These are phyloP conservation scores for Hystrix cristata DNA, from an alignment of 2,113 vertebrate genomes.

Conservation along the genomic window DNA sequence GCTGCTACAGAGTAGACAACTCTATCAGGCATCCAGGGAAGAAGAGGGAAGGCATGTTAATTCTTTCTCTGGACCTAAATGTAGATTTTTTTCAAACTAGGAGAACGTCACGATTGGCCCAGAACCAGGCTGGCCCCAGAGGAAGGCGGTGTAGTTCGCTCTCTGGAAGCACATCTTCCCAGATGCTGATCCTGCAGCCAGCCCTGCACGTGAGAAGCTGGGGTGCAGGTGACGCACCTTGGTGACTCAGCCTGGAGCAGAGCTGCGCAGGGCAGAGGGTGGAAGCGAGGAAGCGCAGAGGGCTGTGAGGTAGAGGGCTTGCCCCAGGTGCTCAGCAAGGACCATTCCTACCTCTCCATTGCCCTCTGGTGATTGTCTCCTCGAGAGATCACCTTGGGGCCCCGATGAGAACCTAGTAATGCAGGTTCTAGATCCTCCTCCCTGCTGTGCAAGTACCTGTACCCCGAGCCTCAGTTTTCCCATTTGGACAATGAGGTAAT, in stretches of 20 bases:
- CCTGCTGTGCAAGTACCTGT: neutral
- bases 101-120: neutral
- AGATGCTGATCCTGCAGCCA: neutral
- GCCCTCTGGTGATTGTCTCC: neutral
- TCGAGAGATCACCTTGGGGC: neutral
- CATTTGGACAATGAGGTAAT: neutral
- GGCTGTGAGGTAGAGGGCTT: neutral
- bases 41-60: neutral
- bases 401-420: neutral
- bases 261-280: neutral
- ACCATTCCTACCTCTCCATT: neutral
- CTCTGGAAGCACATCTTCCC: neutral
- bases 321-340: neutral
- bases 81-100: neutral
- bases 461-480: neutral
- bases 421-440: neutral
- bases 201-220: neutral
- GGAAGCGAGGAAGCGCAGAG: neutral
- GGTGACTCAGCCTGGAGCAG: neutral
- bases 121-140: neutral
- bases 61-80: neutral
- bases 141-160: neutral
- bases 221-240: neutral
- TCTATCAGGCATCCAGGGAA: neutral
- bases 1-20: neutral